These are phyloP conservation scores for Aleiodes alternator DNA, from an alignment of 2,888 invertebrate species.

Conservation along the genomic window DNA sequence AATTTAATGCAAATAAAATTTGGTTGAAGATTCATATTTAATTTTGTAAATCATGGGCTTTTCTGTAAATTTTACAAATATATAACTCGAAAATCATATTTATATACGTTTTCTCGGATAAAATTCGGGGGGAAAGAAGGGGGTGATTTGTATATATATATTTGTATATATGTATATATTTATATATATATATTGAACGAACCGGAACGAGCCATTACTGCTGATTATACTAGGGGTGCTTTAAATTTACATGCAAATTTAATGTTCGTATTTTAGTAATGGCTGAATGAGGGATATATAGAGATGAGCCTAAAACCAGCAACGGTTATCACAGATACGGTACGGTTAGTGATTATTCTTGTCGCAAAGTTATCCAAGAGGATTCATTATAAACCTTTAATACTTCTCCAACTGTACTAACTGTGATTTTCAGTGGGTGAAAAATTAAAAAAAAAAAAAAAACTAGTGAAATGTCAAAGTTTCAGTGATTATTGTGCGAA, in stretches of 20 bases:
- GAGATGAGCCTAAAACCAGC: constrained; percentile 32
- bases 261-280: constrained; percentile 37
- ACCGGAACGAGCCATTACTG: constrained; percentile 36
- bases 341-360: constrained; percentile 31
- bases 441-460: too few species aligned
- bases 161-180: constrained; percentile 1
- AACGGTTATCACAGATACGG: constrained; percentile 26
- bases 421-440: not conserved
- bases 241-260: constrained; percentile 39
- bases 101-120: constrained; percentile 19
- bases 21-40: constrained; percentile 23
- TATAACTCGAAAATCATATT: constrained; percentile 24
- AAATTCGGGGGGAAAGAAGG: not conserved
- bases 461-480: too few species aligned
- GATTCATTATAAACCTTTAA: constrained; percentile 26
- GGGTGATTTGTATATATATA: not conserved
- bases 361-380: constrained; percentile 25
- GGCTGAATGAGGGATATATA: constrained; percentile 37
- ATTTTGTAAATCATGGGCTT: constrained; percentile 10
- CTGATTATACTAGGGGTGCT: constrained; percentile 37
- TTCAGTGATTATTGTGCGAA: too few species aligned
- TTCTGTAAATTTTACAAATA: constrained; percentile 26
- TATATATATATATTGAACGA: constrained; percentile 9
- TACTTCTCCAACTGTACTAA: not conserved
- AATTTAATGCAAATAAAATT: constrained; percentile 24